Evolutionary conservation across 2,888 invertebrate genomes (phyloP).

Genomic region (Hetaerina titia): DNA sequence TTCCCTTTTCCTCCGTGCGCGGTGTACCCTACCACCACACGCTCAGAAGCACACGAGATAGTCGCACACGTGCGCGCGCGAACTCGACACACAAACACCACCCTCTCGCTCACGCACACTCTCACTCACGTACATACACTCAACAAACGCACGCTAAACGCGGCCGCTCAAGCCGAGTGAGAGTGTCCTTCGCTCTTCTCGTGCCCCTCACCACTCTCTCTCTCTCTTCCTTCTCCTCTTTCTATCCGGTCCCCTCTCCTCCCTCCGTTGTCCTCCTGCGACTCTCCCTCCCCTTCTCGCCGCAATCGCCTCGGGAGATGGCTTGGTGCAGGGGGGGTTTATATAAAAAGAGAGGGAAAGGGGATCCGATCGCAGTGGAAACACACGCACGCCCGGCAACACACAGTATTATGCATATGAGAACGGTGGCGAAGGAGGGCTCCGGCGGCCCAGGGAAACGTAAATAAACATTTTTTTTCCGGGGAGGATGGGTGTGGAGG

Average conservation of each 20-base stretch:
- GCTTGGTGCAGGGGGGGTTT: constrained; percentile 3
- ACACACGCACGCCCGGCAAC: neutral
- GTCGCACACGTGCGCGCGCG: neutral
- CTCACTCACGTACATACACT: neutral
- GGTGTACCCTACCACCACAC: neutral
- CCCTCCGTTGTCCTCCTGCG: neutral
- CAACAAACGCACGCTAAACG: neutral
- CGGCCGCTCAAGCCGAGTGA: neutral
- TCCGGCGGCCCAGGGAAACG: neutral
- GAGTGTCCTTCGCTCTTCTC: neutral
- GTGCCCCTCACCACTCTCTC: neutral
- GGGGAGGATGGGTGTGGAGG: neutral
- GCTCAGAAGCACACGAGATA: neutral
- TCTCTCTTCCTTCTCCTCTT: neutral
- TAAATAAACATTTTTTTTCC: constrained; percentile 39
- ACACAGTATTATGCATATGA: neutral
- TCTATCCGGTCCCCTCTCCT: neutral
- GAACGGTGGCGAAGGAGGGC: neutral
- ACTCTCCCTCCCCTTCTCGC: neutral
- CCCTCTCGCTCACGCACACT: neutral
- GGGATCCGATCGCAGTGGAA: neutral
- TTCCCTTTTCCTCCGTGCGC: no score
- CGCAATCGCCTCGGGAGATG: constrained; percentile 42
- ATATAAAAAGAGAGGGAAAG: neutral
- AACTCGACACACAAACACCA: neutral